Evolutionary conservation across 2,888 invertebrate species (phyloP), one percentile per base, ranked within the genome.

Genomic region (Leptinotarsa juncta): DNA sequence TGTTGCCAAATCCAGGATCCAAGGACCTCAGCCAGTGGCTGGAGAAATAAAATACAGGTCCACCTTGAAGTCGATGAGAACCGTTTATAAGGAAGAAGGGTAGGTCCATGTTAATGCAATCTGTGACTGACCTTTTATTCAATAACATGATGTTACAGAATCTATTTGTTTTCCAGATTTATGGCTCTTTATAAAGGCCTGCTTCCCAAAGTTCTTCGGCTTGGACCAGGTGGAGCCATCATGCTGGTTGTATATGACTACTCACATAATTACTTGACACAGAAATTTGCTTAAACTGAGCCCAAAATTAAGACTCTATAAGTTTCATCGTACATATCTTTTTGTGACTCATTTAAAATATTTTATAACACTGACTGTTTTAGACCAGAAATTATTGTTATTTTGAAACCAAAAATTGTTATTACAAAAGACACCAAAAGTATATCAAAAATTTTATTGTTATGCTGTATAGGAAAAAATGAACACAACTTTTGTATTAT

Each of bases 221-320:
- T 98, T 73, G 98, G 97, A 32, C 98, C 98, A 1, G 97, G 97
- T 66, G 98, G 97, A 23, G 98, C 97, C 2, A 97, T 98, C 73
- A 96, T 98, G 97, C 89, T 98, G 79, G 92, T 98, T 10, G 96
- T 97, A 14, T 97, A 96, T 83, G 98, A 98, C 85, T 93, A 96
- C 83, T 93, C 94, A 74, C 95, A 96, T 86, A 90, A 92, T 71
- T 95, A 91, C 87, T 89, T 97, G 83, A 91, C 92, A 73, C 76
- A 84, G 32, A 88, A 85, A 75, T 91, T 90, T 82, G 77, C 79
- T 26, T 83, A 74, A 42, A 42, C 10, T 42, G 42, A 42, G 10
- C 2, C 10, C 10, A 42, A 3, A 10, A 42, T 10, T 32, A 10
- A 42, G 10, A 12, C 3, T 42, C 3, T 10, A 42, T 32, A 12